A percentile compares a stretch with the other conserved stretches of the same genome.
These are phyloP conservation scores for Hylaea fasciaria DNA, from an alignment of 2,888 invertebrate species.

Conservation along the genomic window DNA sequence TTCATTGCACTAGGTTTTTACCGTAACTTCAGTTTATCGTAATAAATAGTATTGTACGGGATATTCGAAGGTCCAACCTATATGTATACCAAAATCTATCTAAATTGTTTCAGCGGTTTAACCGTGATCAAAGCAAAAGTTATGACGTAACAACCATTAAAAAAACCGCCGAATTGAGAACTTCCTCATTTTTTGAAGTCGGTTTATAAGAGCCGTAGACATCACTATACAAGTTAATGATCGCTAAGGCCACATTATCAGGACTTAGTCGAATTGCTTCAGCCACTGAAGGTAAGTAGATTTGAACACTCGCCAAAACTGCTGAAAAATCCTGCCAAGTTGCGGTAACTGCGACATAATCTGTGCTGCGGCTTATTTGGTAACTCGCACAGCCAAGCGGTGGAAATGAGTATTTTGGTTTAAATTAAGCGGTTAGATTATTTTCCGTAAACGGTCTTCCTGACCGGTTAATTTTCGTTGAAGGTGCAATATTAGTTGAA, in stretches of 20 bases:
- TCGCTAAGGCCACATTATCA: not conserved
- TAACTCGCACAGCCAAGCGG: constrained; percentile 11
- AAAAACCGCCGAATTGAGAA: too few species aligned
- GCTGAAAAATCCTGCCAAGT: constrained; percentile 11
- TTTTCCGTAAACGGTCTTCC: constrained; percentile 13
- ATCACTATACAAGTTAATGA: constrained; percentile 1
- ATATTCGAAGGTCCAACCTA: too few species aligned
- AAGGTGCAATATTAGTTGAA: too few species aligned
- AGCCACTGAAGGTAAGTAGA: constrained; percentile 6
- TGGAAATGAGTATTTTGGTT: constrained; percentile 28
- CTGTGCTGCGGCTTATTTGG: constrained; percentile 21
- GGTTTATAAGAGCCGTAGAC: not conserved
- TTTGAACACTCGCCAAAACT: constrained; percentile 11
- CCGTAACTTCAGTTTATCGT: too few species aligned
- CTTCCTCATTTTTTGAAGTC: too few species aligned
- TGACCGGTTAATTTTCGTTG: constrained; percentile 4
- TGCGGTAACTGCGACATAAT: constrained; percentile 28
- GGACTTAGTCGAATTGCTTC: constrained; percentile 8
- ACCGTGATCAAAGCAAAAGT: too few species aligned
- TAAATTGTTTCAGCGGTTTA: too few species aligned
- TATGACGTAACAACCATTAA: too few species aligned
- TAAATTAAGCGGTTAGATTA: constrained; percentile 32
- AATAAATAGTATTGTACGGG: too few species aligned
- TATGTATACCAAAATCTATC: too few species aligned
- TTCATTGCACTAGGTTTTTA: too few species aligned